Percentiles rank a stretch among this genome's conserved stretches.
phyloP scores from a whole-genome alignment of 2,113 vertebrate species.

The Pipra filicauda region DNA sequence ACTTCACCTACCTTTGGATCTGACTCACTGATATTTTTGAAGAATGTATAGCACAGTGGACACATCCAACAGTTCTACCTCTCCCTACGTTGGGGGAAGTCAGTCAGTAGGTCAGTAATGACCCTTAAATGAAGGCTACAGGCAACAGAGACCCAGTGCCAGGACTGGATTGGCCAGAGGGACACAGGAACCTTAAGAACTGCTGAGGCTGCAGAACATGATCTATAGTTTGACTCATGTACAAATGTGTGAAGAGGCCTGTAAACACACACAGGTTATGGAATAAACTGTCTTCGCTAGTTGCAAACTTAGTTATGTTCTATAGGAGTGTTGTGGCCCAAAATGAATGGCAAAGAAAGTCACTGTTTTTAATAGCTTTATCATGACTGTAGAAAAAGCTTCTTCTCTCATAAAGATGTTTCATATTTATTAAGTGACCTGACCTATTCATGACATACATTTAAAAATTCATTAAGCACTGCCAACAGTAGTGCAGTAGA shows the following conservation, averaged over 20 bases:
- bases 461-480: not conserved
- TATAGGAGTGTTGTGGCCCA: not conserved
- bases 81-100: fast-evolving
- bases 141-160: not conserved
- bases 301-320: not conserved
- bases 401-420: not conserved
- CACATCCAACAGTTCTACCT: not conserved
- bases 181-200: not conserved
- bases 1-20: not conserved
- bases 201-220: not conserved
- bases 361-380: not conserved
- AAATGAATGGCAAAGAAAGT: not conserved
- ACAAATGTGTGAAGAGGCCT: fast-evolving
- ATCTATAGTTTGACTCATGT: fast-evolving
- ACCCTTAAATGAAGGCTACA: not conserved
- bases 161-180: not conserved
- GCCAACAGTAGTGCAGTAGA: not conserved
- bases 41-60: not conserved
- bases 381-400: not conserved
- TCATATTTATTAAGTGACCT: not conserved
- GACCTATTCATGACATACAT: not conserved
- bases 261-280: fast-evolving
- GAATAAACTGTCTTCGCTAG: not conserved
- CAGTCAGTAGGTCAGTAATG: not conserved
- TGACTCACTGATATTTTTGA: not conserved